Evolutionary conservation across 2,888 invertebrate species (phyloP), one percentile per base, ranked within the genome.

Genomic region (Nomada ruficornis): DNA sequence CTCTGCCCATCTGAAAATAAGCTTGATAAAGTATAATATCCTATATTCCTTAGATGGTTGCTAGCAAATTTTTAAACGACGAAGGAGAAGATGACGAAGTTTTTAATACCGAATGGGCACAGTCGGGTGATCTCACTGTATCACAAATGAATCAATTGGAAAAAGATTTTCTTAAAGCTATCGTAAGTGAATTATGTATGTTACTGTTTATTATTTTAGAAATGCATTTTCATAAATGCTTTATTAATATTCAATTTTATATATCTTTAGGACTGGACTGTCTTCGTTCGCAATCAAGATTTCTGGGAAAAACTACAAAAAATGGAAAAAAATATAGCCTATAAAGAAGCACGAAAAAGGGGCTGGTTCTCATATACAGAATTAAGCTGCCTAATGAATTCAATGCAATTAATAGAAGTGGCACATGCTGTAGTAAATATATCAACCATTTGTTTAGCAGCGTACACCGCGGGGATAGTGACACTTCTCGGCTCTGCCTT

Each of bases 11-110:
- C 36, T 36, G 36, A 36, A 36, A 36, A 1, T 36, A 0, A 36
- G 7, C 36, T 36, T 36, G 7, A 36, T 36, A 36, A 36, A 36
- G 36, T 18, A 26, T 20, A 54, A 29, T 26, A 5, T 13, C 42
- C 10, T 50, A 11, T 50, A 42, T 29, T 86, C 87, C 93, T 13
- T 93, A 98, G 98, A 97, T 99, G 97, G 97, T 99, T 90, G 98
- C 99, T 73, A 98, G 98, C 91, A 99, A 99, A 95, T 99, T 98
- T 94, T 95, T 98, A 88, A 97, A 98, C 94, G 98, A 98, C 91
- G 97, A 98, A 91, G 98, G 98, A 57, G 98, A 98, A 92, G 97
- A 97, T 84, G 98, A 98, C 92, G 98, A 98, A 94, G 97, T 98
- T 84, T 96, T 97, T 92, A 96, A 98, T 92, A 96, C 97, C 76